Evolutionary conservation across 2,113 vertebrate genomes (phyloP), one percentile per base, ranked within the genome.

Genomic region (Thalassoma bifasciatum): DNA sequence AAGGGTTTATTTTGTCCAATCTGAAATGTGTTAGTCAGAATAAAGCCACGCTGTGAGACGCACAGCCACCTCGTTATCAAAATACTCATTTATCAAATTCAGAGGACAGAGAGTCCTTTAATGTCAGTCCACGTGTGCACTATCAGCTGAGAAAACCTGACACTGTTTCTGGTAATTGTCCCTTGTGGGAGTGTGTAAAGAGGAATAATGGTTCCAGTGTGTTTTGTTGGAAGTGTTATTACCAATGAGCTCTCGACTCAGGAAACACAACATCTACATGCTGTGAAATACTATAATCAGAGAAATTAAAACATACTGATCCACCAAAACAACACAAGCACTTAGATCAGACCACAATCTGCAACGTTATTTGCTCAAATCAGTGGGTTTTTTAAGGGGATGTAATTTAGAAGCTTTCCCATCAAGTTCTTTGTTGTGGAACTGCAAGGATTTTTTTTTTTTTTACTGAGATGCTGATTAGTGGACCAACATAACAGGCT

Each of bases 141-240:
- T 37, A 69, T 73, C 72, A 74, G 23, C 40, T 16, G 46, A 62
- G 68, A 68, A 84, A 78, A 84, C 63, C 53, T 16, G 76, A 79
- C 72, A 58, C 7, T 64, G 71, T 77, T 87, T 50, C 68, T 81
- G 50, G 61, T 83, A 86, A 90, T 79, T 88, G 71, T 82, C 61
- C 72, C 82, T 87, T 66, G 54, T 83, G 87, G 80, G 75, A 87
- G 67, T 9, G 12, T 66, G 64, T 58, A 77, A 71, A 79, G 76
- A 74, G 52, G 37, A 86, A 77, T 78, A 84, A 83, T 80, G 60
- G 75, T 44, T 82, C 59, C 67, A 66, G 49, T 57, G 66, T 36
- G 61, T 68, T 77, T 76, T 47, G 58, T 50, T 67, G 54, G 66
- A 72, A 71, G 65, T 69, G 68, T 77, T 81, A 80, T 86, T 82